Evolutionary conservation across 1,140 invertebrate species (phyloP), one percentile per base, ranked within the genome.

Genomic region (Drosophila elegans): DNA sequence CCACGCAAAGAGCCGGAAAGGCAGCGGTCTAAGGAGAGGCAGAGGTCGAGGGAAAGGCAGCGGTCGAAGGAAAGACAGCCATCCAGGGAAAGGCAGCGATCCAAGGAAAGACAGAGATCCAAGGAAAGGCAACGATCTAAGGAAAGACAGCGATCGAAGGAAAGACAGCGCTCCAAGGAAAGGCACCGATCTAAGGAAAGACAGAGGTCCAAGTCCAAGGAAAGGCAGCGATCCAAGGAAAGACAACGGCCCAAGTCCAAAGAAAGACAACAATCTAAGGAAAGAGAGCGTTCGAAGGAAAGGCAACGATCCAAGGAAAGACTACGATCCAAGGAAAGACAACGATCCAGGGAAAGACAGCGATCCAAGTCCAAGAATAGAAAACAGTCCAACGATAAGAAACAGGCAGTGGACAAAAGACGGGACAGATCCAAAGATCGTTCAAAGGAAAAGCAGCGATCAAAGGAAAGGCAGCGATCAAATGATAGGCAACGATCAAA

Each of bases 1-100:
- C 78, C 74, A 2, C 64, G 75, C 2, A 73, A 57, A 13, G 66
- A 73, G 21, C 11, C 74, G 29, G 76, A 80, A 0, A 60, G 71
- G 3, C 41, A 60, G 11, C n/a, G 39, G 5, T 73, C 51, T 9
- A 55, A 44, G 16, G 67, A 60, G 7, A 71, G 54, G 3, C 16
- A 12, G 6, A 10, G 16, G 10, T 54, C 36, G 4, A 55, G 29
- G 25, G 53, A 55, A 13, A 4, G 51, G 9, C 34, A 38, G 21
- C 9, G 38, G 3, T 78, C 75, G 1, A 75, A 45, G 25, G 53
- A 75, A 16, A 11, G 44, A 4, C 16, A 12, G 9, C 48, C 29
- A 6, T 57, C 64, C 0, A 78, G 39, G 7, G 75, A 78, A 1
- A 29, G 57, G 10, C 27, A 49, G 27, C 27, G 46, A 1, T 32